phyloP scores from a whole-genome alignment of 1,140 invertebrate species.

The Drosophila bifasciata region DNA sequence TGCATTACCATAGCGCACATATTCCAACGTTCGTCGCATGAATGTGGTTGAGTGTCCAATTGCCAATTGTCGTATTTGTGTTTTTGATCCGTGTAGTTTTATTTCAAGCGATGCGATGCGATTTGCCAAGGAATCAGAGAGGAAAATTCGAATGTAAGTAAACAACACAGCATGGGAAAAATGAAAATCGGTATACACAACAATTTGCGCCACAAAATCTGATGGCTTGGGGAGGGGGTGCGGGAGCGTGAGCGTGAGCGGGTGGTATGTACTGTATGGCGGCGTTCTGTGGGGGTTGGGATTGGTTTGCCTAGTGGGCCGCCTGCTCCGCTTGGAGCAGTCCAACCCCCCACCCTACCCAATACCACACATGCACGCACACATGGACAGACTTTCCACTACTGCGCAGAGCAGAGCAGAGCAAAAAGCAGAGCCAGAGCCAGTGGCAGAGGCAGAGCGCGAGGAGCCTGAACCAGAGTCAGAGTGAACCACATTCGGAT shows the following conservation, averaged over 20 bases:
- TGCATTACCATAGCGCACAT: slow-evolving; percentile 82
- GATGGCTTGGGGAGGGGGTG: slow-evolving; percentile 31
- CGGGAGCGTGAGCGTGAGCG: slow-evolving; percentile 8
- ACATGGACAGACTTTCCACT: slow-evolving; percentile 55
- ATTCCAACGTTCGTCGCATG: slow-evolving; percentile 60
- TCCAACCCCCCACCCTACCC: slow-evolving; percentile 34
- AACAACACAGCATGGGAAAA: slow-evolving; percentile 82
- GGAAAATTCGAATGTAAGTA: slow-evolving; percentile 81
- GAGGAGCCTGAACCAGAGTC: no score
- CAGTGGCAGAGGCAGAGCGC: slow-evolving; percentile 3
- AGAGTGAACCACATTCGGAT: slow-evolving; percentile 29
- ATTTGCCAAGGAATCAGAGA: slow-evolving; percentile 65
- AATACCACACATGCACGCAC: slow-evolving; percentile 23
- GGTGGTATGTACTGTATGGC: slow-evolving; percentile 32
- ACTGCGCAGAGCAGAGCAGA: slow-evolving; percentile 55
- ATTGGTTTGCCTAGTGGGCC: slow-evolving; percentile 51
- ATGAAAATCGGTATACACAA: slow-evolving; percentile 83
- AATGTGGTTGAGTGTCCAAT: slow-evolving; percentile 34
- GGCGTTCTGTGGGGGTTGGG: slow-evolving; percentile 29
- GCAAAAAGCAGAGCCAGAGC: slow-evolving; percentile 24
- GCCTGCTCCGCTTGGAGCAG: slow-evolving; percentile 34
- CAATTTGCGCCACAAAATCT: slow-evolving; percentile 78
- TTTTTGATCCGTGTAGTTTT: slow-evolving; percentile 20
- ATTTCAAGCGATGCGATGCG: slow-evolving; percentile 29
- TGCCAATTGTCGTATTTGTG: slow-evolving; percentile 28